Percentiles rank a stretch among this genome's conserved stretches.
Conservation (phyloP, 2,113 vertebrate genomes). For the Neogale vison region DNA sequence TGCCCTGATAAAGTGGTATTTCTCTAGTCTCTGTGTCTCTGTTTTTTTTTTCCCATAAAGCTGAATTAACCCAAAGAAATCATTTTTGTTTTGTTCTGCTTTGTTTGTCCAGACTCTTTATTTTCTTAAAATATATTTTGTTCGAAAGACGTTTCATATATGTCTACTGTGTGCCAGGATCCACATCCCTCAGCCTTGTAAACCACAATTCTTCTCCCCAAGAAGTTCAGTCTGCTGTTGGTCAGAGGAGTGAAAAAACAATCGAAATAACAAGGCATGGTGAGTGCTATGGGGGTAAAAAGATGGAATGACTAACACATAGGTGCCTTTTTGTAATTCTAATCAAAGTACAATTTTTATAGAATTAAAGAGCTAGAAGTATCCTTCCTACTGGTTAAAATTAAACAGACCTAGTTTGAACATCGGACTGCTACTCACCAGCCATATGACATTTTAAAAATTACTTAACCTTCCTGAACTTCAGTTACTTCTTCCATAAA, state of each 20-base stretch:
- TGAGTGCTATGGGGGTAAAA: background rate
- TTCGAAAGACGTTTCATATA: background rate
- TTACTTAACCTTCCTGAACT: slow-evolving; percentile 26
- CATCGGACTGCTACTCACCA: slow-evolving; percentile 2
- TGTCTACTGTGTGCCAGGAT: background rate
- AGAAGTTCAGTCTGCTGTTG: background rate
- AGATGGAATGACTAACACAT: background rate
- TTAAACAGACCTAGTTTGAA: slow-evolving; percentile 38
- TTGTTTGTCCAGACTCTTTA: background rate
- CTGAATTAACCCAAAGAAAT: slow-evolving; percentile 39
- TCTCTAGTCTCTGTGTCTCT: slow-evolving; percentile 61
- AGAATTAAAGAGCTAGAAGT: slow-evolving; percentile 35
- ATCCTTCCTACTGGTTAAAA: slow-evolving; percentile 42
- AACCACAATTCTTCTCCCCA: background rate
- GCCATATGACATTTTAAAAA: slow-evolving; percentile 30
- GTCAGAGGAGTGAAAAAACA: background rate
- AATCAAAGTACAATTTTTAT: slow-evolving; percentile 43
- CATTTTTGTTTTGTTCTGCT: slow-evolving; percentile 42
- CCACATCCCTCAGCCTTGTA: background rate
- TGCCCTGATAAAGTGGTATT: slow-evolving; percentile 66
- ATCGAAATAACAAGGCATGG: background rate
- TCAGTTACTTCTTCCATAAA: slow-evolving; percentile 12
- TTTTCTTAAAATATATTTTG: slow-evolving; percentile 39
- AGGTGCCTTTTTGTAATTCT: slow-evolving; percentile 44
- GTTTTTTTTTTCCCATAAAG: slow-evolving; percentile 25